Conservation (phyloP, 2,113 vertebrate species). For the Nesospiza acunhae region DNA sequence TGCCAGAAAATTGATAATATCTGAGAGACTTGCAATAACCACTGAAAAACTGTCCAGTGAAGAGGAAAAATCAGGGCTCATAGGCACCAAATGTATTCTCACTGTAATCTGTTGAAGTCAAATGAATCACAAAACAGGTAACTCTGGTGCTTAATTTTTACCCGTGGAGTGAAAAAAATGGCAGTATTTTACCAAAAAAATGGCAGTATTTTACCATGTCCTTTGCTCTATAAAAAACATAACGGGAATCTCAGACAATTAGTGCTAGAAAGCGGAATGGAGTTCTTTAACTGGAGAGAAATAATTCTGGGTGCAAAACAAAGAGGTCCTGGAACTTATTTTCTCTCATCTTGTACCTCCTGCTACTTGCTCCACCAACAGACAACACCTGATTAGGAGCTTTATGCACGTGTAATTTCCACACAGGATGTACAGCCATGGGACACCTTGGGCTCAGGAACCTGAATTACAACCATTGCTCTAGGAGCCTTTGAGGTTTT, state of each 20-base stretch:
- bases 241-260: background rate
- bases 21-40: background rate
- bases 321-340: background rate
- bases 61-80: background rate
- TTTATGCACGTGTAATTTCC: background rate
- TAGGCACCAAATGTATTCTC: background rate
- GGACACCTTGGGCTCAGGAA: background rate
- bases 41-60: background rate
- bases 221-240: background rate
- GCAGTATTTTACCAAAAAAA: no score
- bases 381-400: background rate
- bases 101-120: background rate
- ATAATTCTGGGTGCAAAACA: background rate
- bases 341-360: background rate
- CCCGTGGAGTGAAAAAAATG: background rate
- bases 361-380: background rate
- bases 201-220: background rate
- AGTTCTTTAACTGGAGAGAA: background rate
- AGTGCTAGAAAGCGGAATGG: background rate
- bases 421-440: background rate
- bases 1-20: background rate
- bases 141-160: background rate
- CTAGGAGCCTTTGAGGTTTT: background rate
- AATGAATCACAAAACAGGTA: background rate
- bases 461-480: background rate